Percentiles rank a stretch among this genome's conserved stretches.
Evolutionary conservation across 2,113 vertebrate species (phyloP).

Genomic region (Tichodroma muraria): DNA sequence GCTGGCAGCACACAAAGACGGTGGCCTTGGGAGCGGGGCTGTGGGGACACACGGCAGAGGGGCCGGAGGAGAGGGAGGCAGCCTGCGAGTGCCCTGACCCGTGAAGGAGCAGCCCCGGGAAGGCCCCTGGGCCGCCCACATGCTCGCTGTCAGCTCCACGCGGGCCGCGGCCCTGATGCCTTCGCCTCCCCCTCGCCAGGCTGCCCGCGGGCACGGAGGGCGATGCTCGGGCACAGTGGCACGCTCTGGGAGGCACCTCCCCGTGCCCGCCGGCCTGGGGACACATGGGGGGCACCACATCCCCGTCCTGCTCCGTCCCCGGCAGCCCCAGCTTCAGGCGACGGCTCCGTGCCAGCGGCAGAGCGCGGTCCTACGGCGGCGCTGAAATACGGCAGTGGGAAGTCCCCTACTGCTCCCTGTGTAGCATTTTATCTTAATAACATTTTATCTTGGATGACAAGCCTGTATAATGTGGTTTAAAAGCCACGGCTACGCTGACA

Average conservation of each 20-base stretch:
- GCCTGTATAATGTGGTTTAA: conserved; percentile 73
- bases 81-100: not conserved
- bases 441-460: conserved; percentile 77
- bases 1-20: not conserved
- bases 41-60: not conserved
- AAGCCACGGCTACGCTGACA: conserved; percentile 59
- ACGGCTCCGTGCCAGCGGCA: not conserved
- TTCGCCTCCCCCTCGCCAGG: not conserved
- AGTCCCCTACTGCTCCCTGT: conserved; percentile 63
- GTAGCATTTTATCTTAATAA: conserved; percentile 78
- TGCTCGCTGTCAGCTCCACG: conserved; percentile 22
- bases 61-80: not conserved
- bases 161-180: not conserved
- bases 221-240: not conserved
- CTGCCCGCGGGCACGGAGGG: not conserved
- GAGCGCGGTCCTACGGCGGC: not conserved
- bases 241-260: not conserved
- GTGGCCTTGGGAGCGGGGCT: not conserved
- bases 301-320: not conserved
- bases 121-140: not conserved
- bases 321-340: not conserved
- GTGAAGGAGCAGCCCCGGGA: not conserved
- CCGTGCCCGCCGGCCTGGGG: not conserved
- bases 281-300: not conserved
- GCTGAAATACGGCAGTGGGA: conserved; percentile 61